Percentiles rank a stretch among this genome's conserved stretches.
Evolutionary conservation across 2,888 invertebrate genomes (phyloP).

Genomic region (Macrosoma leucophasiata): DNA sequence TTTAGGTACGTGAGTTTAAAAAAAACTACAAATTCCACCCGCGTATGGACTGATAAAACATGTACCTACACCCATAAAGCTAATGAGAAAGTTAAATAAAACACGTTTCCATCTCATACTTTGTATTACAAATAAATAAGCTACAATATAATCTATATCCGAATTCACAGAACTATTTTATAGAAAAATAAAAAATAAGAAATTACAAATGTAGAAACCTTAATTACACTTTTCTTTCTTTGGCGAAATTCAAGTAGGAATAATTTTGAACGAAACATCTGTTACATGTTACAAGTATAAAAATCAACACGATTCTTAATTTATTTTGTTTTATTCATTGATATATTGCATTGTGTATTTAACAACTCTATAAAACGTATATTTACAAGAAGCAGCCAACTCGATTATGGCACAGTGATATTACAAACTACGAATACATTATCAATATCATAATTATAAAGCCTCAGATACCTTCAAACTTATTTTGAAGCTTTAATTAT

Average conservation of each 20-base stretch:
- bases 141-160: slow-evolving; percentile 45
- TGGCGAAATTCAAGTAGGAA: slow-evolving; percentile 32
- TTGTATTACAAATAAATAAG: slow-evolving; percentile 65
- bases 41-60: no score
- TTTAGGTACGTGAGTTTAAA: no score
- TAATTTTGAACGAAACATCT: slow-evolving; percentile 26
- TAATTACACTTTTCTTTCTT: slow-evolving; percentile 29
- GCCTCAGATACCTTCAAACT: no score
- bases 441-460: no score
- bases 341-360: slow-evolving; percentile 5
- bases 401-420: slow-evolving; percentile 2
- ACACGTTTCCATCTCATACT: slow-evolving; percentile 25
- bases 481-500: no score
- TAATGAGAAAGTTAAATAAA: slow-evolving; percentile 19
- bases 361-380: slow-evolving; percentile 21
- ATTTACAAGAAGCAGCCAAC: slow-evolving; percentile 34
- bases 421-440: no score
- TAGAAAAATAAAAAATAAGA: slow-evolving; percentile 30
- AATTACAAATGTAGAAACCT: slow-evolving; percentile 27
- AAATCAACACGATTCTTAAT: slow-evolving; percentile 1
- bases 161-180: slow-evolving; percentile 39
- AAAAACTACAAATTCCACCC: no score
- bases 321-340: background rate
- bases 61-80: no score
- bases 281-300: slow-evolving; percentile 3